Evolutionary conservation across 2,113 vertebrate genomes (phyloP).

Genomic region (Corythaeola cristata): DNA sequence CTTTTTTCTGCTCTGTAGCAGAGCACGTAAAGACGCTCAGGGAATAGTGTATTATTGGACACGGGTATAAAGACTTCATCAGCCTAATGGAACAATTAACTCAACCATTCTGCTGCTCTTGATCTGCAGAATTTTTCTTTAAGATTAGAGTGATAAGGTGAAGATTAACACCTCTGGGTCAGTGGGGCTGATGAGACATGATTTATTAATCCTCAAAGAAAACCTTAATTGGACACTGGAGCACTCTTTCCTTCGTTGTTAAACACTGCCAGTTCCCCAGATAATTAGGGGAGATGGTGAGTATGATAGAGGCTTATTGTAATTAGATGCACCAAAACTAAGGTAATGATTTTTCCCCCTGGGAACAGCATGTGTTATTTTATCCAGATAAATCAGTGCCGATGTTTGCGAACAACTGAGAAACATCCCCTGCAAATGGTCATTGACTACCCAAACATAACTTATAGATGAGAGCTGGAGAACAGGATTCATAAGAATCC

Average conservation of each 20-base stretch:
- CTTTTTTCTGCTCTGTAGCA: not conserved
- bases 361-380: slow-evolving; percentile 40
- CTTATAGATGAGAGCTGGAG: not conserved
- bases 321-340: slow-evolving; percentile 69
- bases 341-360: slow-evolving; percentile 44
- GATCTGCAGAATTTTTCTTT: slow-evolving; percentile 70
- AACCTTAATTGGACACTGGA: slow-evolving; percentile 75
- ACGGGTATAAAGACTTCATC: slow-evolving; percentile 28
- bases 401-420: slow-evolving; percentile 47
- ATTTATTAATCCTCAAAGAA: slow-evolving; percentile 77
- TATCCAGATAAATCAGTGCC: slow-evolving; percentile 36
- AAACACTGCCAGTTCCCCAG: slow-evolving; percentile 61
- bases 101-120: slow-evolving; percentile 53
- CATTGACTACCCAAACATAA: slow-evolving; percentile 3
- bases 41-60: slow-evolving; percentile 23
- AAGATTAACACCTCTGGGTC: slow-evolving; percentile 75
- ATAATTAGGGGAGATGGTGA: slow-evolving; percentile 59
- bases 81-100: slow-evolving; percentile 71
- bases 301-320: slow-evolving; percentile 60
- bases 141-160: slow-evolving; percentile 69
- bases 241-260: slow-evolving; percentile 69
- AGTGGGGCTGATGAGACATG: slow-evolving; percentile 67
- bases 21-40: not conserved
- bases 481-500: not conserved
- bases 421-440: slow-evolving; percentile 18